Evolutionary conservation across 2,113 vertebrate genomes (phyloP).

Genomic region (Opisthocomus hoazin): DNA sequence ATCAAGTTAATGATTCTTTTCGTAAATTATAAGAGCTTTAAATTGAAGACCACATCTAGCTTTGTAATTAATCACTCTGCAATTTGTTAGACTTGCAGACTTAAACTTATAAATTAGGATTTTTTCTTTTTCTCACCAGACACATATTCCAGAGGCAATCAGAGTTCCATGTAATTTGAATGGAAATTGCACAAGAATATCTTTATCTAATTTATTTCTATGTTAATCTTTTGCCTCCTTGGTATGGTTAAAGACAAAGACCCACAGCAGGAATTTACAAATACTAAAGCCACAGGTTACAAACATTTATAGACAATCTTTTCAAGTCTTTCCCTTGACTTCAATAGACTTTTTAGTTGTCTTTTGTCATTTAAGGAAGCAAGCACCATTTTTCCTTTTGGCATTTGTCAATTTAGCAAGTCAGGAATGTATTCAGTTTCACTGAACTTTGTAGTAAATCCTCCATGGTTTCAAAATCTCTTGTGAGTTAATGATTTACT

Average conservation of each 20-base stretch:
- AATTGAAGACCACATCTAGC: not conserved
- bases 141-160: not conserved
- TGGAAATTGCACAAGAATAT: not conserved
- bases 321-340: not conserved
- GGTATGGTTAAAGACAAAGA: not conserved
- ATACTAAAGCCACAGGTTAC: not conserved
- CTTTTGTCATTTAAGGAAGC: not conserved
- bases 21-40: conserved; percentile 14
- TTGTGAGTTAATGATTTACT: not conserved
- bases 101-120: not conserved
- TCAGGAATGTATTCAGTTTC: not conserved
- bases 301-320: not conserved
- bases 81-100: not conserved
- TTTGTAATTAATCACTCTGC: not conserved
- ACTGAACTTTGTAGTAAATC: not conserved
- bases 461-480: not conserved
- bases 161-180: conserved; percentile 19
- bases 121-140: not conserved
- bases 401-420: not conserved
- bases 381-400: not conserved
- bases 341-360: not conserved
- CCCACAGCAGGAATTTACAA: not conserved
- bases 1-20: not conserved
- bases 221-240: conserved; percentile 13
- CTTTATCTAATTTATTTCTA: conserved; percentile 28